These are phyloP conservation scores for Agrochola circellaris DNA, from an alignment of 2,888 invertebrate species.

Conservation along the genomic window DNA sequence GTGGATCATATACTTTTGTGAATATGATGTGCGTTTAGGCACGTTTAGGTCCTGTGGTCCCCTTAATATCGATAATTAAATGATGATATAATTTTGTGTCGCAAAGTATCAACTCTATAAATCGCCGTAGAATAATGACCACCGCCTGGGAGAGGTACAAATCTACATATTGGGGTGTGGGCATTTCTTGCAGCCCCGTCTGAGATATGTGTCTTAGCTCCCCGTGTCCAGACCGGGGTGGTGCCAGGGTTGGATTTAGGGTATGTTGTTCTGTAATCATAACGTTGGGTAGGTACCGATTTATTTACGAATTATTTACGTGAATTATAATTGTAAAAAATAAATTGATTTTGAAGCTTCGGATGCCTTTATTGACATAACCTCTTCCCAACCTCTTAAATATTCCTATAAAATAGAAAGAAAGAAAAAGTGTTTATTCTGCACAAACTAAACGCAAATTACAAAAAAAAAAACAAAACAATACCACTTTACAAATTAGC, in stretches of 20 bases:
- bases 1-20: too few species aligned
- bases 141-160: constrained; percentile 81
- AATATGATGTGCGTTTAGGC: too few species aligned
- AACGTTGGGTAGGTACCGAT: not conserved
- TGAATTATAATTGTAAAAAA: too few species aligned
- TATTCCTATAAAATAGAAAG: too few species aligned
- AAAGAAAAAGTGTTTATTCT: too few species aligned
- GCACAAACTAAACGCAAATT: too few species aligned
- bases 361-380: not conserved
- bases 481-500: too few species aligned
- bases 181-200: constrained; percentile 90
- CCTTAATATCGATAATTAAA: too few species aligned
- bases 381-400: not conserved
- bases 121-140: constrained; percentile 76
- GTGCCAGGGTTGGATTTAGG: constrained; percentile 77
- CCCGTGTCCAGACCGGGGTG: constrained; percentile 87
- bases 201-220: constrained; percentile 90
- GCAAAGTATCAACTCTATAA: constrained; percentile 75
- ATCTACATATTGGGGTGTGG: constrained; percentile 91
- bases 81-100: not conserved
- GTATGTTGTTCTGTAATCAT: not conserved
- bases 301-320: too few species aligned
- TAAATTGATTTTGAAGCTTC: not conserved
- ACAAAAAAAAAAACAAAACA: too few species aligned
- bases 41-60: too few species aligned